Base-by-base conservation (phyloP, 2,113 vertebrate species). In the Archilochus colubris region DNA sequence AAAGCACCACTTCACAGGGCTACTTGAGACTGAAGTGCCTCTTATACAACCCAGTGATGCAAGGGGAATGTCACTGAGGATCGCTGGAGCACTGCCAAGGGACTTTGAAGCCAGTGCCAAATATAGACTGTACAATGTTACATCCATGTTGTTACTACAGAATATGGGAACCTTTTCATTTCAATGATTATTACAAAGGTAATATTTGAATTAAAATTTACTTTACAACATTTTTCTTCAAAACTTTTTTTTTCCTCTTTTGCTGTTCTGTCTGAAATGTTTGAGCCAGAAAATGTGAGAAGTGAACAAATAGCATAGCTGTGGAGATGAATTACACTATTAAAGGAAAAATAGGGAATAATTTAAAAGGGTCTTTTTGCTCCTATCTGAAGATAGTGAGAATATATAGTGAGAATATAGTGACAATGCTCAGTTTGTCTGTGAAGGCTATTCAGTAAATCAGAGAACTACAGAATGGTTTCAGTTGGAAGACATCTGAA, bases 21-120 rank as follows among this genome's bases (percentile, higher is more conserved):
- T 91, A 12, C 91, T 96, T 84, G 81, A 96, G 75, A 55, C 78
- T 88, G 61, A 88, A 96, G 88, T 93, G 81, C 62, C 90, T 92
- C 81, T 95, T 96, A 91, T 9, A 85, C 89, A 94, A 89, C 5
- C 25, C 89, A 94, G 68, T 46, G 92, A 96, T 95, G 89, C 86
- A 96, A 88, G 68, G 55, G 78, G 78, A 95, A 38, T 68, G 93
- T 76, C 91, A 92, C 75, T 64, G 82, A 91, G 90, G 80, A 89
- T 78, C 4, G 3, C 58, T 95, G 73, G 87, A 92, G 73, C 11
- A 0, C 78, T 93, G 94, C 86, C 93, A 89, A 88, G 68, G 43
- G 76, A 89, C 68, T 91, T n/a, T 27, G 72, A 76, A 92, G 61
- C 61, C 79, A 81, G 58, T 46, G 62, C 72, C 78, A 92, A 84